A percentile compares a stretch with the other conserved stretches of the same genome.
Conservation (phyloP, 2,113 vertebrate genomes). For the Varanus komodoensis region DNA sequence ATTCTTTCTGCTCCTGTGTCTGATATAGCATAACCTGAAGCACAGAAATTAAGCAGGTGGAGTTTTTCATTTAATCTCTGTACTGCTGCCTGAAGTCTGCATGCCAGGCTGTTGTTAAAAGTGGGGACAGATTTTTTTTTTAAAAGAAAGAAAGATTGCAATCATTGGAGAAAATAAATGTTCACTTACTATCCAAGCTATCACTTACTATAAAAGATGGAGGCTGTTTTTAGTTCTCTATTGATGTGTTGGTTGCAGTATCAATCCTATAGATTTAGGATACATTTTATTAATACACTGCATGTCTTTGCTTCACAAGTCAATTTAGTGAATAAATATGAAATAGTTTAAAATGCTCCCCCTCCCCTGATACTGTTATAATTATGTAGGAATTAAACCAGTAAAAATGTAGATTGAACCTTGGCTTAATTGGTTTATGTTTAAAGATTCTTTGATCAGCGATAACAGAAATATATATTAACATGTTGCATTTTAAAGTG, state of each 20-base stretch:
- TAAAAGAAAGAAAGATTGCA: background rate
- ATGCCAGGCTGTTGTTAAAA: background rate
- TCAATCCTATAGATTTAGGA: conserved; percentile 73
- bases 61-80: background rate
- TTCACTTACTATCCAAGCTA: conserved; percentile 61
- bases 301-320: conserved; percentile 66
- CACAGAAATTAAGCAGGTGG: background rate
- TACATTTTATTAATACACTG: conserved; percentile 69
- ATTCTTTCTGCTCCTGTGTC: background rate
- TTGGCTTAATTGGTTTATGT: conserved; percentile 85
- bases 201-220: conserved; percentile 62
- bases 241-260: conserved; percentile 62
- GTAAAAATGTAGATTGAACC: conserved; percentile 82
- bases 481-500: conserved; percentile 89
- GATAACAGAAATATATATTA: conserved; percentile 88
- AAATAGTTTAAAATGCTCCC: conserved; percentile 67
- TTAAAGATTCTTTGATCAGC: conserved; percentile 88
- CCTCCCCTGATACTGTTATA: conserved; percentile 70
- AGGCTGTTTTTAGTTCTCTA: conserved; percentile 60
- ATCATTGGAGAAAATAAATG: background rate
- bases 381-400: conserved; percentile 77
- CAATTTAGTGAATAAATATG: conserved; percentile 80
- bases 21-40: background rate
- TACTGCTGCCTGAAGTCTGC: background rate
- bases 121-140: background rate